Conservation (phyloP, 2,888 invertebrate species). For the Crematogaster levior region DNA sequence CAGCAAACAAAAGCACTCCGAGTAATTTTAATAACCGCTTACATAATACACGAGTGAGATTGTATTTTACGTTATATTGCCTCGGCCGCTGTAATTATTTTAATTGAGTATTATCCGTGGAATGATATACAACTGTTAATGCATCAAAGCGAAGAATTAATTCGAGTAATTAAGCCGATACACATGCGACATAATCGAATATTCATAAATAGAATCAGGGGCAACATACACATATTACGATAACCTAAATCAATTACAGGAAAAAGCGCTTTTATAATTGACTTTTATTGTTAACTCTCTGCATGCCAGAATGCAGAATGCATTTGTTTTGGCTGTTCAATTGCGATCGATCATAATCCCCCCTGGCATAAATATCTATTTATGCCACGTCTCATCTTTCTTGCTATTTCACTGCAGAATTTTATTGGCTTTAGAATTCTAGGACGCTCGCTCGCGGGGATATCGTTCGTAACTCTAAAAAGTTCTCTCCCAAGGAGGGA, state of each 20-base stretch:
- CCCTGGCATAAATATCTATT: not conserved
- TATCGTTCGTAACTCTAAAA: constrained; percentile 7
- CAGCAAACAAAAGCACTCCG: constrained; percentile 23
- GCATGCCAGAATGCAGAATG: not conserved
- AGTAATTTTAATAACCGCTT: constrained; percentile 49
- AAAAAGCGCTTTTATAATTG: constrained; percentile 24
- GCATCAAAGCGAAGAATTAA: constrained; percentile 52
- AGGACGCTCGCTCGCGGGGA: not conserved
- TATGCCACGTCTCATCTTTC: not conserved
- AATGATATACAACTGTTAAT: constrained; percentile 50
- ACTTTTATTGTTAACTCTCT: constrained; percentile 4
- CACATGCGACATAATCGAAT: constrained; percentile 29
- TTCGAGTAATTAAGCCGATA: constrained; percentile 49
- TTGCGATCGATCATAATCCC: constrained; percentile 7
- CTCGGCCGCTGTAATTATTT: constrained; percentile 39
- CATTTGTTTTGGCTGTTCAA: not conserved
- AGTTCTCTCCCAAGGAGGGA: not conserved
- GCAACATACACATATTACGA: not conserved
- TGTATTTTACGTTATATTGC: constrained; percentile 23
- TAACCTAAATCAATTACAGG: constrained; percentile 28
- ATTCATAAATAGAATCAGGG: constrained; percentile 39
- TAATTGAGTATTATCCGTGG: constrained; percentile 39
- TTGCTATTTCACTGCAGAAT: not conserved
- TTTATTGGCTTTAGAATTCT: not conserved
- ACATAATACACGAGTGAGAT: constrained; percentile 32